Evolutionary conservation across 1,140 invertebrate species (phyloP), one percentile per base, ranked within the genome.

Genomic region (Uloborus diversus): DNA sequence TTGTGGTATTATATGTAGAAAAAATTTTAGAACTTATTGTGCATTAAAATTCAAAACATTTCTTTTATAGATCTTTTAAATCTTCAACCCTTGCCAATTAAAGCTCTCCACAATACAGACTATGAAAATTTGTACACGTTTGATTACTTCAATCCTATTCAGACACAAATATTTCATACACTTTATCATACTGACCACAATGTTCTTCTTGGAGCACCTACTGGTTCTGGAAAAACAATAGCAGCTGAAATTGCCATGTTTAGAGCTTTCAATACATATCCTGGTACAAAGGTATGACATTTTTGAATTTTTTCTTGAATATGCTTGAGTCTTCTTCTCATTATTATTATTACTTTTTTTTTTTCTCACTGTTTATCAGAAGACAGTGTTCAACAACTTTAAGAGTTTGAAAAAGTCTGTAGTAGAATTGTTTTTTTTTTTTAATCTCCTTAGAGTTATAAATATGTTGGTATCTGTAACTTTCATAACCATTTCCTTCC

Each of bases 161-260:
- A 99, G 87, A 99, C 97, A 4, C 98, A 99, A 88, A 94, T 99
- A 51, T 99, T 99, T 86, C 96, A 99, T 86, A 94, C 94, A 81
- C 88, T 99, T 0, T 99, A 98, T 87, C 93, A 99, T 86, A 97
- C 95, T 0, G 96, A 99, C 85, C 91, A 92, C 81, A 99, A 99
- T 86, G 93, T 98, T 3, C 88, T 99, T 1, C 87, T 99, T 13
- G 98, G 98, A 2, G 98, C 98, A 1, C 98, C 98, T 0, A 99
- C 98, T 4, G 97, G 97, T 4, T 99, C 97, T 0, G 98, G 98
- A 57, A 99, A 99, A 90, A 99, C 98, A 0, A 96, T 99, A 68
- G 96, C 94, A 11, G 98, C 98, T 0, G 98, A 99, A 88, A 91
- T 99, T 66, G 97, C 97, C 13, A 98, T 99, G 88, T 97, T 99